These are phyloP conservation scores for Cephalopholis sonnerati DNA, from an alignment of 2,113 vertebrate genomes.

Conservation along the genomic window DNA sequence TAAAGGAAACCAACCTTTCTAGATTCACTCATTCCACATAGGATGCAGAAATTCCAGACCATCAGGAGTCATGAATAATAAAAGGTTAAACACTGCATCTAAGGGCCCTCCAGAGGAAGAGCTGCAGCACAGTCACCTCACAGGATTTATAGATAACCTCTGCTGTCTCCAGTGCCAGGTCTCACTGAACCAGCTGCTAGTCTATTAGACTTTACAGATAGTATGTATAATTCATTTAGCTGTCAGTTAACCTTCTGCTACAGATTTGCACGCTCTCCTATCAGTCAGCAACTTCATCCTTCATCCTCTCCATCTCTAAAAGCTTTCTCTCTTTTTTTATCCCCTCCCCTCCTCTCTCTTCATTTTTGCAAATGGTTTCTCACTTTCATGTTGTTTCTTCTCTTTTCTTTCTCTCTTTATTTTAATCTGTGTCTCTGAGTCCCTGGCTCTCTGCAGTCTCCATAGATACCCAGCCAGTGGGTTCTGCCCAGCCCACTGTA, in stretches of 20 bases:
- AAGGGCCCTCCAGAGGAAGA: neutral
- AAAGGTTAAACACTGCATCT: neutral
- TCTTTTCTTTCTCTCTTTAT: neutral
- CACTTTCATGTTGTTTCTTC: too few relatives aligned
- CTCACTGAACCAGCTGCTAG: conserved; percentile 37
- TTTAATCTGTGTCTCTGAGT: neutral
- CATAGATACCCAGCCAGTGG: too few relatives aligned
- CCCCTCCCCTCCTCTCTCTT: too few relatives aligned
- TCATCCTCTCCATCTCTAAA: conserved; percentile 32
- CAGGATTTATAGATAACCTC: conserved; percentile 33
- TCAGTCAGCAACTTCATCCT: conserved; percentile 43
- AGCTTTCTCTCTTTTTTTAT: too few relatives aligned
- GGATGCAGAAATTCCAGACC: neutral
- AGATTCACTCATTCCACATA: neutral
- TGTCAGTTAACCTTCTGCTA: conserved; percentile 51
- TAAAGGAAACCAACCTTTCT: neutral
- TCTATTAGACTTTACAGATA: conserved; percentile 55
- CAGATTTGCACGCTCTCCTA: conserved; percentile 37
- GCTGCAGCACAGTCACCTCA: neutral
- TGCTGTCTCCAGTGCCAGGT: conserved; percentile 19
- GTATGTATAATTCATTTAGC: conserved; percentile 70
- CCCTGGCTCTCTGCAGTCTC: neutral
- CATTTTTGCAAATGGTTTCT: too few relatives aligned
- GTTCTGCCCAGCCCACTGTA: conserved; percentile 5
- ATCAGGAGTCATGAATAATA: neutral